Evolutionary conservation across 2,888 invertebrate genomes (phyloP).

Genomic region (Lasius fuliginosus): DNA sequence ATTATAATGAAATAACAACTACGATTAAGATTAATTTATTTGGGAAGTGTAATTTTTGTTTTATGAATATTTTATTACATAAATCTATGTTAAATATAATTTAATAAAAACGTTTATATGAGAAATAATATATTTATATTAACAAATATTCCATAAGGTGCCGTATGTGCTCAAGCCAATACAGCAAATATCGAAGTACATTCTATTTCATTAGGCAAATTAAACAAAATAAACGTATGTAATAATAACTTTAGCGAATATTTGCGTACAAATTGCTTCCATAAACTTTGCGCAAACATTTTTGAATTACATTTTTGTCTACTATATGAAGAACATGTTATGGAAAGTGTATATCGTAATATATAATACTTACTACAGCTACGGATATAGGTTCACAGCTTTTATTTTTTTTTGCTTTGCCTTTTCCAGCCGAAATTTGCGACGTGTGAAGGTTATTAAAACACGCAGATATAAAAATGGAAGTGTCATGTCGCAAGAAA

Average conservation of each 20-base stretch:
- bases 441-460: conserved; percentile 53
- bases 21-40: background rate
- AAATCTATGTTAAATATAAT: background rate
- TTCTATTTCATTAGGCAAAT: background rate
- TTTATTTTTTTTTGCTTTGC: background rate
- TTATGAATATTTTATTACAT: background rate
- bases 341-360: background rate
- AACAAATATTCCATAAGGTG: background rate
- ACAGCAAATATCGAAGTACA: background rate
- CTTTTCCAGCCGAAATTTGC: conserved; percentile 12
- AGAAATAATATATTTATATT: background rate
- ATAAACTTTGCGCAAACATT: background rate
- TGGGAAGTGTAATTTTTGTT: background rate
- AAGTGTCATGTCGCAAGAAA: conserved; percentile 35
- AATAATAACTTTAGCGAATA: background rate
- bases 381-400: conserved; percentile 46
- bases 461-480: background rate
- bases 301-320: background rate
- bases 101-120: background rate
- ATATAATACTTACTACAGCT: conserved; percentile 66
- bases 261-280: background rate
- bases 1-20: background rate
- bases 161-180: background rate
- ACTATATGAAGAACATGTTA: background rate
- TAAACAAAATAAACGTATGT: background rate